Conservation (phyloP, 2,888 invertebrate genomes). For the Odontothrips loti region DNA sequence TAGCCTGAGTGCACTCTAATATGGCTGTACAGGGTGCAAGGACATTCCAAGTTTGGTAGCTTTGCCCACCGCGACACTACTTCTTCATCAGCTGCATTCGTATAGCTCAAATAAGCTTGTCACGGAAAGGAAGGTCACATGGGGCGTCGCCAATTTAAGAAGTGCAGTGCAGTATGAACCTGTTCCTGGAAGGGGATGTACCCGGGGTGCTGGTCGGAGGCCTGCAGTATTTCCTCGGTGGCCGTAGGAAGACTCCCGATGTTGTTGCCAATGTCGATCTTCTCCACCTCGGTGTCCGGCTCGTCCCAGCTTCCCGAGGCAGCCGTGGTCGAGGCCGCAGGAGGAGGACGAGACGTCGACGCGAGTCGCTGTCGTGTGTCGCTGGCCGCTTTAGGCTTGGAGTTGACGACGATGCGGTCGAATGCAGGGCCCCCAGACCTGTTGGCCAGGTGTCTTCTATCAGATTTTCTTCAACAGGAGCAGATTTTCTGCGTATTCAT, state of each 20-base stretch:
- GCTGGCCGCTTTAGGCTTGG: not conserved
- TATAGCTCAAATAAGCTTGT: too few species aligned
- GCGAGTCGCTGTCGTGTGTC: not conserved
- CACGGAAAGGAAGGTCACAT: not conserved
- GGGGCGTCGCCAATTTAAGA: not conserved
- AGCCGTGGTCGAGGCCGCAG: not conserved
- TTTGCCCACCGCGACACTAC: too few species aligned
- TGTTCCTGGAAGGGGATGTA: constrained; percentile 12
- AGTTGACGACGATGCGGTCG: not conserved
- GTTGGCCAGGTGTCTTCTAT: not conserved
- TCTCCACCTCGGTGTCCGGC: not conserved
- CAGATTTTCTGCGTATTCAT: not conserved
- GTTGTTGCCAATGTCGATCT: not conserved
- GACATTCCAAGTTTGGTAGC: too few species aligned
- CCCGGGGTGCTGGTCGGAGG: not conserved
- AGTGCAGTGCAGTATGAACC: not conserved
- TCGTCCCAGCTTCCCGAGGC: not conserved
- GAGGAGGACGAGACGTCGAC: not conserved
- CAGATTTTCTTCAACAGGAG: not conserved
- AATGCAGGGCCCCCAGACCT: not conserved
- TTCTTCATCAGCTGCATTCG: too few species aligned
- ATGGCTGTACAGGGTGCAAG: too few species aligned
- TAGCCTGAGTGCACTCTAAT: too few species aligned
- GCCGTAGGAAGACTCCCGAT: not conserved
- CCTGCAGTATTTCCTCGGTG: not conserved